phyloP scores from a whole-genome alignment of 2,888 invertebrate species.

The Leptinotarsa haldemani region DNA sequence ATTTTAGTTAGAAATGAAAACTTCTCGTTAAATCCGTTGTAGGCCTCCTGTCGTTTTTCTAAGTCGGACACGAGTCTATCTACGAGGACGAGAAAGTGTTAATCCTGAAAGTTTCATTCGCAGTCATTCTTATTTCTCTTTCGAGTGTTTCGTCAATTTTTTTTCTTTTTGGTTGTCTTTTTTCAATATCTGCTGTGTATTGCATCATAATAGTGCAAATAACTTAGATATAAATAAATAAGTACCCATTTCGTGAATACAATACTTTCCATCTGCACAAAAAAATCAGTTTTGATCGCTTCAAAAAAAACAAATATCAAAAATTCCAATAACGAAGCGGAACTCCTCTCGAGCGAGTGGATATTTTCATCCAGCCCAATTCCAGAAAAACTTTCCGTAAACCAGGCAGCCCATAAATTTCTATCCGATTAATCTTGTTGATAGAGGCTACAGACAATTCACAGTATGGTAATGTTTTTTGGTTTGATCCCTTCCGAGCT shows the following conservation, averaged over 20 bases:
- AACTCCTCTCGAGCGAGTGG: background rate
- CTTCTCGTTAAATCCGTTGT: background rate
- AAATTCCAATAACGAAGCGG: background rate
- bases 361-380: background rate
- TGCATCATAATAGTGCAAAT: background rate
- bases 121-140: constrained; percentile 13
- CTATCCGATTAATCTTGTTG: constrained; percentile 20
- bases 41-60: background rate
- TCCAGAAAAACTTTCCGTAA: background rate
- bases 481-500: constrained; percentile 30
- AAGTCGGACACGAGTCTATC: constrained; percentile 1
- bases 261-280: too few relatives aligned
- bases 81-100: background rate
- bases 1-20: constrained; percentile 41
- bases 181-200: background rate
- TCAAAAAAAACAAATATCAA: background rate
- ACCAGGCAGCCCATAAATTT: constrained; percentile 5
- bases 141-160: constrained; percentile 21
- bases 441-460: constrained; percentile 29
- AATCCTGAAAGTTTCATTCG: constrained; percentile 6
- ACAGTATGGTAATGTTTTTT: constrained; percentile 35
- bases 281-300: too few relatives aligned
- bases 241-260: too few relatives aligned
- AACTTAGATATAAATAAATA: too few relatives aligned
- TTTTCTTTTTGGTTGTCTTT: constrained; percentile 29